Conservation (phyloP, 2,888 invertebrate species). For the Drosophila monieri region DNA sequence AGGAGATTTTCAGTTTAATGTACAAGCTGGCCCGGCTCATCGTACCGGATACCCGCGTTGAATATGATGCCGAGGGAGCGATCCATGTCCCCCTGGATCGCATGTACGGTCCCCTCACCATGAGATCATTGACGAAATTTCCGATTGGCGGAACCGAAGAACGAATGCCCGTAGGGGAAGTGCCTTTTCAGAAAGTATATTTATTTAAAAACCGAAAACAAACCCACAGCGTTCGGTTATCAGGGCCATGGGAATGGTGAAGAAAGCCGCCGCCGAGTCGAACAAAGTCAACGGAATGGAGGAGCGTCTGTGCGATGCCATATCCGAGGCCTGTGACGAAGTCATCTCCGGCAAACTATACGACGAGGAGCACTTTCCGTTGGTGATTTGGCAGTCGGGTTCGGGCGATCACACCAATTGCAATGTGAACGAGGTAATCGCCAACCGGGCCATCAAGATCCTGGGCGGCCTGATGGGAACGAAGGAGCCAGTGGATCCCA, state of each 20-base stretch:
- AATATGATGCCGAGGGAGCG: slow-evolving; percentile 96
- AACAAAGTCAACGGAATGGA: slow-evolving; percentile 96
- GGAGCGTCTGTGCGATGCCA: slow-evolving; percentile 92
- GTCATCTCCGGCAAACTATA: slow-evolving; percentile 96
- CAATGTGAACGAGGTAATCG: slow-evolving; percentile 97
- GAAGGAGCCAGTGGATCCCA: slow-evolving; percentile 97
- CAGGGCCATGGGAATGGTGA: slow-evolving; percentile 95
- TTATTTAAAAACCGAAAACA: too few relatives aligned
- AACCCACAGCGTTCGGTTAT: slow-evolving; percentile 91
- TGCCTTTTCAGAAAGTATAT: background rate
- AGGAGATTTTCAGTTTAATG: slow-evolving; percentile 58
- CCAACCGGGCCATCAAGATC: slow-evolving; percentile 94
- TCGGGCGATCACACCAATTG: slow-evolving; percentile 99
- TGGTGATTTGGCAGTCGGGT: slow-evolving; percentile 99
- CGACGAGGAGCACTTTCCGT: slow-evolving; percentile 93
- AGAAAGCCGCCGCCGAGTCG: slow-evolving; percentile 97
- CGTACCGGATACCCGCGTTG: slow-evolving; percentile 82
- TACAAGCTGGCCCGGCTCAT: slow-evolving; percentile 61
- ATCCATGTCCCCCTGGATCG: slow-evolving; percentile 94
- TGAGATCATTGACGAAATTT: slow-evolving; percentile 96
- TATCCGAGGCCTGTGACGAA: slow-evolving; percentile 94
- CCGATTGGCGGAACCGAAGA: slow-evolving; percentile 96
- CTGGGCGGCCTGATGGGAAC: slow-evolving; percentile 95
- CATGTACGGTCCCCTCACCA: slow-evolving; percentile 97
- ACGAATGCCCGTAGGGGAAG: slow-evolving; percentile 93